A percentile compares a stretch with the other conserved stretches of the same genome.
phyloP scores from a whole-genome alignment of 53 echinoderm and acorn worm species.

The Echinarachnius parma region DNA sequence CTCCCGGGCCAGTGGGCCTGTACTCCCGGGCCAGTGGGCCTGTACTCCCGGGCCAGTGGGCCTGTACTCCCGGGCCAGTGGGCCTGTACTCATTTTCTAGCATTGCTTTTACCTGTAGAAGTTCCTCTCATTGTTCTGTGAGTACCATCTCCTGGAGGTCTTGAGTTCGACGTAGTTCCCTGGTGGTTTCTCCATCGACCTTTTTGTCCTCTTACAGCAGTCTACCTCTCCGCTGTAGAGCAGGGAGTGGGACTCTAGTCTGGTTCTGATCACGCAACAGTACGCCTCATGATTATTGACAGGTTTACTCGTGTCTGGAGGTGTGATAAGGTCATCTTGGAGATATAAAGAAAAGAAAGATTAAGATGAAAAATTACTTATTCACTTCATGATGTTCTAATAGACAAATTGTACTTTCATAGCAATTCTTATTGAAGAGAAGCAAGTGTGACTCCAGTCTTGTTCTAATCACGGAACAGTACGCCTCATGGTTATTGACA shows the following conservation, averaged over 20 bases:
- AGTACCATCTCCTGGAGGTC: conserved; percentile 75
- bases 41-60: no score
- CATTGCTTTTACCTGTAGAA: conserved; percentile 81
- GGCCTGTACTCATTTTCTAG: no score
- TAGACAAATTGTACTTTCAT: no score
- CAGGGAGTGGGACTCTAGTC: conserved; percentile 53
- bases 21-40: no score
- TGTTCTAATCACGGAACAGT: conserved; percentile 66
- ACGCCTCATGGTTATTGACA: conserved; percentile 82
- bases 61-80: no score
- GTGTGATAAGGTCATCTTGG: no score
- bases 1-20: no score
- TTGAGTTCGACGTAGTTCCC: conserved; percentile 80
- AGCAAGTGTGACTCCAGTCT: conserved; percentile 54
- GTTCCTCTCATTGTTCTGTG: conserved; percentile 68
- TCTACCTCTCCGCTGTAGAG: conserved; percentile 88
- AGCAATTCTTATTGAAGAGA: no score
- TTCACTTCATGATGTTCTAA: no score
- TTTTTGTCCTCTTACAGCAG: conserved; percentile 50
- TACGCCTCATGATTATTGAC: conserved; percentile 83
- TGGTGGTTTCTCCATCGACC: conserved; percentile 50
- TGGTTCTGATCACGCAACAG: conserved; percentile 66
- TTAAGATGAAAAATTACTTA: no score
- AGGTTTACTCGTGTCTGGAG: conserved; percentile 65
- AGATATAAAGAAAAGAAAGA: no score